Base-by-base conservation (phyloP, 2,797 vertebrate species). In the Linurgus olivaceus region DNA sequence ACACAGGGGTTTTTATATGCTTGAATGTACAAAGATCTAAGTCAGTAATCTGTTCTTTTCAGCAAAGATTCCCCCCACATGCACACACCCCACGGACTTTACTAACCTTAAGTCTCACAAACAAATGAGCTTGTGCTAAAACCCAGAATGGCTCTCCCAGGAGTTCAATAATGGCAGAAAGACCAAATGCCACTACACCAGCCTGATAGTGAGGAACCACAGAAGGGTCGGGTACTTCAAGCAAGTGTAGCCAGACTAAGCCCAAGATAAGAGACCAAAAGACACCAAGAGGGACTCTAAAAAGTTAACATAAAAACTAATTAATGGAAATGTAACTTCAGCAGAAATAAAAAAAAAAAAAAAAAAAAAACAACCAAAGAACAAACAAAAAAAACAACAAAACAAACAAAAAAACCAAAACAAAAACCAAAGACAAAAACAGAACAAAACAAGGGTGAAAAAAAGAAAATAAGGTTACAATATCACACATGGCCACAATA, bases 61-160 rank as follows among this genome's bases (percentile, higher is more conserved):
- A 72, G 47, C 10, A 44, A 10, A 76, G 25, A 63, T 11, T 17
- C 1, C 20, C 6, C 20, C 3, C 25, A 16, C 33, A 45, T 1
- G 0, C 52, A 77, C 2, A 57, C 4, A 58, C 29, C 25, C 51
- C 58, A 28, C 1, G 4, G 17, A 54, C 17, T 87, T 83, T 50
- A 97, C 97, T 95, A 71, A 99, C 99, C 98, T 99, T 99, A 65
- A 99, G 98, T 33, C 97, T 98, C 63, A 99, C 97, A 77, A 99
- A 98, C 98, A 99, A 99, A 96, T 99, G 99, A 61, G 98, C 98
- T 90, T 99, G 99, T 91, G 99, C 99, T 97, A 99, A 98, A 62
- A 99, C 98, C 99, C 99, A 99, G 73, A 99, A 97, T 1, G 99
- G 99, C 93, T 99, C 99, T 42, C 98, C 98, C 57, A 99, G 97